Evolutionary conservation across 2,888 invertebrate species (phyloP), one percentile per base, ranked within the genome.

Genomic region (Hetaerina titia): DNA sequence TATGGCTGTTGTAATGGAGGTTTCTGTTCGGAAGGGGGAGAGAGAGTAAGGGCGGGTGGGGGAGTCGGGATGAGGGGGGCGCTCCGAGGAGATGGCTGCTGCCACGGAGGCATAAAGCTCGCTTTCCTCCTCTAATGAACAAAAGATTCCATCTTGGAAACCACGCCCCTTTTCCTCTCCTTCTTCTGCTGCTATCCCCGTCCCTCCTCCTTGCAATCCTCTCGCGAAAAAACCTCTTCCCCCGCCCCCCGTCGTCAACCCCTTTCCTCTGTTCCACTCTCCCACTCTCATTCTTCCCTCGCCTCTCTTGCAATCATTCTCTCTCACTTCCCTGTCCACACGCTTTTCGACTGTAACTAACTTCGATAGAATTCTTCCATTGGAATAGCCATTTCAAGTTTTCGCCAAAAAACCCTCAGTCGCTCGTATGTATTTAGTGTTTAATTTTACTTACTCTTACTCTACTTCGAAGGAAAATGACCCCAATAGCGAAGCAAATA

Each of bases 1-100:
- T 92, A 92, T 92, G 92, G 92, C 92, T 74, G 92, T 92, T 92
- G 92, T 92, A 92, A 92, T 92, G 92, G 92, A 92, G 92, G 92
- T 92, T 92, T 92, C 92, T 92, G 92, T 92, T 92, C 92, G 22
- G 69, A 69, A 74, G 92, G 92, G 92, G 92, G 57, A 89, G 89
- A 19, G 56, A n/a, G 22, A 22, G 89, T 9, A 22, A 13, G 57
- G 89, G 22, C 7, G 19, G 89, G 89, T 13, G 45, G 56, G 87
- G 87, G 56, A 17, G 88, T 56, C 45, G 88, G 57, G 31, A 45
- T 6, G 88, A 19, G 89, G 22, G 7, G 13, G 45, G 22, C 31
- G 19, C n/a, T 25, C 8, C 45, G 89, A 5, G 57, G 89, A 89
- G 89, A 69, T 69, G 69, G 92, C 92, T 90, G 90, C 90, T 90